Evolutionary conservation across 2,888 invertebrate species (phyloP), one percentile per base, ranked within the genome.

Genomic region (Catocala nupta): DNA sequence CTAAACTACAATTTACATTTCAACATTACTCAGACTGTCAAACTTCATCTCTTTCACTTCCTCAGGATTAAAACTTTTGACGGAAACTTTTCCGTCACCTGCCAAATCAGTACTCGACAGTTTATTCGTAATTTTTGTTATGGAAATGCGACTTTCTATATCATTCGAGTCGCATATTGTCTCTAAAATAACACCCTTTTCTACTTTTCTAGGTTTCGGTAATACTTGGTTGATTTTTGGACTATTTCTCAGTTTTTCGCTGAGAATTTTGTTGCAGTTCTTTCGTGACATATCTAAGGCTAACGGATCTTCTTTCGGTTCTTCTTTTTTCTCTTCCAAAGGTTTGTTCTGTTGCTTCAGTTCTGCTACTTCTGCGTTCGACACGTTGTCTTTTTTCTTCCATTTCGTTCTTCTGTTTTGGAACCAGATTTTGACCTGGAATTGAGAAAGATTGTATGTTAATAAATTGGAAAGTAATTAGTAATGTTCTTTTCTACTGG

Each of bases 301-400:
- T 74, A 90, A 67, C 0, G 92, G 90, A 52, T 93, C 93, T 78
- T 91, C 91, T 78, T 90, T 89, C 10, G 85, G 75, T 52, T 83
- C 84, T 33, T 80, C 75, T 59, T 80, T 87, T 80, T 88, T 91
- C 63, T 87, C 88, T 66, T 90, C 92, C 55, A 65, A 55, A 11
- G 91, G 89, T 59, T 92, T 93, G 81, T 87, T 92, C 73, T 93
- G 93, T 55, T 94, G 96, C 83, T 97, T 97, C 85, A 97, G 96
- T 83, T 98, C 98, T 0, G 98, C 97, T 2, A 97, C 97, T 88
- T 98, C 98, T 13, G 98, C 97, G 86, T 97, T 98, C 66, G 97
- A 96, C 59, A 98, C 96, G 92, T 98, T 98, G 91, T 98, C 98
- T 88, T 98, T 98, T 89, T 98, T 98, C 94, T 98, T 99, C 89